phyloP scores from a whole-genome alignment of 2,113 vertebrate genomes.

The Charina bottae region DNA sequence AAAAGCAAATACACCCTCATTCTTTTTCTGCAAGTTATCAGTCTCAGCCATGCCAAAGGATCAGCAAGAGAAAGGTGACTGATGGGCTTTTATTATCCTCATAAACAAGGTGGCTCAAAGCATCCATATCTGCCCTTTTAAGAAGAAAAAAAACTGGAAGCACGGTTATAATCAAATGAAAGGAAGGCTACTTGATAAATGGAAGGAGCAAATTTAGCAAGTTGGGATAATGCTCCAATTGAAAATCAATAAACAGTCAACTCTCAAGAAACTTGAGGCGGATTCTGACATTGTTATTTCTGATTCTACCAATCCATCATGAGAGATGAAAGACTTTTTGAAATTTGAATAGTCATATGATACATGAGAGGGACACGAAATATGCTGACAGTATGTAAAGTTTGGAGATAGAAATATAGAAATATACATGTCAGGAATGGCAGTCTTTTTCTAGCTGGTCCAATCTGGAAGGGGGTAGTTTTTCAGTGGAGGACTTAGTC shows the following conservation, averaged over 20 bases:
- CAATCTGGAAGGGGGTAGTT: not conserved
- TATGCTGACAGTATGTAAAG: not conserved
- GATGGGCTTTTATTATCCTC: slow-evolving; percentile 1
- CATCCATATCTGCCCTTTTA: not conserved
- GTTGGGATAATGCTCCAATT: not conserved
- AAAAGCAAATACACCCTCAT: slow-evolving; percentile 20
- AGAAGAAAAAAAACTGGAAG: slow-evolving; percentile 19
- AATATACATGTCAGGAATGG: not conserved
- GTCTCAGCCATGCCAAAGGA: not conserved
- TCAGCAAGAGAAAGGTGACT: slow-evolving; percentile 6
- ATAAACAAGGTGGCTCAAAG: slow-evolving; percentile 19
- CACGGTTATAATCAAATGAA: slow-evolving; percentile 1
- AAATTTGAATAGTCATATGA: not conserved
- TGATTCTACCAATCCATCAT: not conserved
- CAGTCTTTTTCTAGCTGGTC: not conserved
- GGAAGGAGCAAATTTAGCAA: not conserved
- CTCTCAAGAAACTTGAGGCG: not conserved
- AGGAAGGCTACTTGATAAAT: not conserved
- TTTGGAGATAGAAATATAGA: not conserved
- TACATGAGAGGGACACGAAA: not conserved
- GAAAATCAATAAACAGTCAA: not conserved
- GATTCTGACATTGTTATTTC: not conserved
- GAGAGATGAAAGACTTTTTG: not conserved
- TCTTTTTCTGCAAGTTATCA: slow-evolving; percentile 22
- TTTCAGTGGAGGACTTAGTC: not conserved